Conservation (phyloP, 1,140 invertebrate genomes). For the Linepithema humile region DNA sequence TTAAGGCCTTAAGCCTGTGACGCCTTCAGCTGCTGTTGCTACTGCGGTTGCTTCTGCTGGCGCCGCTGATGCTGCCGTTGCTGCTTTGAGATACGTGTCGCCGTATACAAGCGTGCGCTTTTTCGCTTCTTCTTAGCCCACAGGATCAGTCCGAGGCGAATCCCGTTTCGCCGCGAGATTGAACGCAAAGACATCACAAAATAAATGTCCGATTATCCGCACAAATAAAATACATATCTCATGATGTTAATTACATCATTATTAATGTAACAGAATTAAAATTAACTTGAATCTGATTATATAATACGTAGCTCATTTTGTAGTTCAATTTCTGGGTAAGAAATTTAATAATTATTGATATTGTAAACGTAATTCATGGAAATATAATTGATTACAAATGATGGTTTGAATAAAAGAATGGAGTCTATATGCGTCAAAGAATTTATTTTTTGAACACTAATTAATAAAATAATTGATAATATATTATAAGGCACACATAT, state of each 20-base stretch:
- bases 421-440: too few species aligned
- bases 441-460: too few species aligned
- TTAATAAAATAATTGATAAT: too few species aligned
- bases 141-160: conserved; percentile 64
- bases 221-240: conserved; percentile 40
- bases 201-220: conserved; percentile 62
- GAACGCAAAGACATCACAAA: conserved; percentile 33
- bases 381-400: background rate
- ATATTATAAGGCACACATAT: too few species aligned
- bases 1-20: conserved; percentile 74
- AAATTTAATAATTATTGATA: background rate
- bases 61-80: conserved; percentile 18
- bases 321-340: background rate
- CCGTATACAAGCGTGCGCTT: conserved; percentile 52
- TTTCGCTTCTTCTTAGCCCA: conserved; percentile 33
- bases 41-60: too few species aligned
- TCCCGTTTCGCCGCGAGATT: conserved; percentile 67
- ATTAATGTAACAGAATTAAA: background rate
- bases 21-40: conserved; percentile 54
- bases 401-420: background rate
- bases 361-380: too few species aligned
- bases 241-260: background rate
- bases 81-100: conserved; percentile 54
- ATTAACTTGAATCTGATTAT: background rate
- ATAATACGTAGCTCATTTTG: too few species aligned